Conservation (phyloP, 2,797 vertebrate genomes). For the Aulostomus chinensis region DNA sequence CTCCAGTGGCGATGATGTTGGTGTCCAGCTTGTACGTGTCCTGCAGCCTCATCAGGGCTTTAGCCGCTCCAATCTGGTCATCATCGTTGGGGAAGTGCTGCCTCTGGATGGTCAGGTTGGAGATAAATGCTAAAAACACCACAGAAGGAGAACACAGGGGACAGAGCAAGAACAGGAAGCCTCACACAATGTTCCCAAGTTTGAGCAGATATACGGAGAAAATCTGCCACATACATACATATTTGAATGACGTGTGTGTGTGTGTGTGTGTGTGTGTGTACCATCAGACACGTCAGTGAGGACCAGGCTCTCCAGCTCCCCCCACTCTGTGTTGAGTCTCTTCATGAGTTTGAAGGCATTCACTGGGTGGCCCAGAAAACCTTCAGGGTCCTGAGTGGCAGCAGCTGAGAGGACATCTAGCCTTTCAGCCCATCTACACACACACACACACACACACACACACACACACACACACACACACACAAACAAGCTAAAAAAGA, state of each 20-base stretch:
- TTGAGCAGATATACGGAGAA: no score
- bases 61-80: slow-evolving; percentile 96
- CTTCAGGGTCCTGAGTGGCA: slow-evolving; percentile 93
- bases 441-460: slow-evolving; percentile 22
- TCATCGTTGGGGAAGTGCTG: slow-evolving; percentile 94
- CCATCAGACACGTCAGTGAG: slow-evolving; percentile 95
- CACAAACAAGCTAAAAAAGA: no score
- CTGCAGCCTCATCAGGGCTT: slow-evolving; percentile 93
- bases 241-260: no score
- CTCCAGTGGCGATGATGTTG: slow-evolving; percentile 90
- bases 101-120: slow-evolving; percentile 95
- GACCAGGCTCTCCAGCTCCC: slow-evolving; percentile 91
- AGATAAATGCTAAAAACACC: slow-evolving; percentile 88
- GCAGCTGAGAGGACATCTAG: slow-evolving; percentile 87
- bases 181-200: neutral
- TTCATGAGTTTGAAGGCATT: slow-evolving; percentile 99
- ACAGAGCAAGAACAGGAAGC: slow-evolving; percentile 5
- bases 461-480: slow-evolving; percentile 1
- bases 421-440: slow-evolving; percentile 97
- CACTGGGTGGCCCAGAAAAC: slow-evolving; percentile 95
- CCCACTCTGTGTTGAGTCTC: slow-evolving; percentile 95
- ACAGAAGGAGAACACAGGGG: no score
- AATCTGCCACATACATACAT: neutral
- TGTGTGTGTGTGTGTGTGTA: no score
- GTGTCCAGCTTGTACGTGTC: slow-evolving; percentile 95